Base-by-base conservation (phyloP, 2,888 invertebrate species). In the Orthosia incerta region DNA sequence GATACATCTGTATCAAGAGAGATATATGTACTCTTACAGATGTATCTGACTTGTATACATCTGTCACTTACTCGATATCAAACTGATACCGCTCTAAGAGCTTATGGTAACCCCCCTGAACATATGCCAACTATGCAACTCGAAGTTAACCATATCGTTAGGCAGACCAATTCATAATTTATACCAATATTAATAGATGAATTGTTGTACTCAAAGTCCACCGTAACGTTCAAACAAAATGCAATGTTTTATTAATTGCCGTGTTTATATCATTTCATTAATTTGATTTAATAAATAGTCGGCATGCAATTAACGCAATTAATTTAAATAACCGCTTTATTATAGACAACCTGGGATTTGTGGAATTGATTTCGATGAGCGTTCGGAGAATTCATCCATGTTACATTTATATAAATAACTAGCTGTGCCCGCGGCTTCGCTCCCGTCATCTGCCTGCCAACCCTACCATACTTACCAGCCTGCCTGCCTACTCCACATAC, bases 261-360 rank as follows among this genome's bases (percentile, higher is more conserved):
- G 5, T 48, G 23, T 56, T 20, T 18, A 20, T 48, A 39, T 20
- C 20, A 15, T 71, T 56, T 11, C n/a, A 70, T 61, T 71, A 39
- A 45, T 72, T 63, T 50, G 3, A 59, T 64, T 79, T 16, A 55
- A 80, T 63, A 63, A 63, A 62, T 62, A 61, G 7, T 72, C 26
- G 16, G 26, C 64, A 39, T 46, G 13, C 39, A 81, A 63, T 55
- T 26, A 46, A 56, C 60, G 26, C 50, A 48, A 69, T 79, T 57
- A 31, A 79, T 69, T 82, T 46, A 39, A 59, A 51, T 46, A 65
- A 48, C 45, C 45, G 26, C 23, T 60, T 74, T 62, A 66, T 50
- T 50, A 76, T 76, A 62, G 62, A 66, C 39, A 61, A 39, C 77
- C 23, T 50, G 79, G 82, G 82, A 76, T 82, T 70, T 76, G 12